A percentile compares a stretch with the other conserved stretches of the same genome.
These are phyloP conservation scores for Hypotaenidia philippensis DNA, from an alignment of 2,797 vertebrate genomes.

Conservation along the genomic window DNA sequence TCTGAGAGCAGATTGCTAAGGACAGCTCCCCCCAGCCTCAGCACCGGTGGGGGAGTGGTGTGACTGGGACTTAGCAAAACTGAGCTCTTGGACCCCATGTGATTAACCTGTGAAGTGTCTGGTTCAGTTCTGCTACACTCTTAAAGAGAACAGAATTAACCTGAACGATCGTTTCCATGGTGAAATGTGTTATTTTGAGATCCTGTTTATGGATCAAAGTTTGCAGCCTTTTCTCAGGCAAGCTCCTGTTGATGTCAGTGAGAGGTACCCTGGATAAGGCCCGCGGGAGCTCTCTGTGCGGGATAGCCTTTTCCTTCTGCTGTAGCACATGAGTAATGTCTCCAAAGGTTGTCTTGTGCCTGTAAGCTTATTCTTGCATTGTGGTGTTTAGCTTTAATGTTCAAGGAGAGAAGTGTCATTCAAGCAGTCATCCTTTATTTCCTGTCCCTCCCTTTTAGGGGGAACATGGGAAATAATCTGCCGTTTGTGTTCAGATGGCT, in stretches of 20 bases:
- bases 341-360: background rate
- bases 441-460: background rate
- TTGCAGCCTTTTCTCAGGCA: constrained; percentile 2
- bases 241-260: background rate
- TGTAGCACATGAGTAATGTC: background rate
- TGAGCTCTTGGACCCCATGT: background rate
- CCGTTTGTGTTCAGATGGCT: background rate
- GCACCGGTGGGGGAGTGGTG: background rate
- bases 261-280: background rate
- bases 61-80: background rate
- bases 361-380: background rate
- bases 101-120: background rate
- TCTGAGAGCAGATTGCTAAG: background rate
- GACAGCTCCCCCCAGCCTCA: background rate
- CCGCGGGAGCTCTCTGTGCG: background rate
- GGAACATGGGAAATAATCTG: background rate
- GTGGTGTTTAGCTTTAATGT: background rate
- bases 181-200: constrained; percentile 35
- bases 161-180: constrained; percentile 65
- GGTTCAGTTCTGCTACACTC: background rate
- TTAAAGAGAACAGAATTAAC: constrained; percentile 15
- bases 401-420: background rate
- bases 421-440: background rate
- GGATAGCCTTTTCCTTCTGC: background rate
- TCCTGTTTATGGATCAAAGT: constrained; percentile 6